Conservation (phyloP, 2,888 invertebrate species). For the Xestia xanthographa region DNA sequence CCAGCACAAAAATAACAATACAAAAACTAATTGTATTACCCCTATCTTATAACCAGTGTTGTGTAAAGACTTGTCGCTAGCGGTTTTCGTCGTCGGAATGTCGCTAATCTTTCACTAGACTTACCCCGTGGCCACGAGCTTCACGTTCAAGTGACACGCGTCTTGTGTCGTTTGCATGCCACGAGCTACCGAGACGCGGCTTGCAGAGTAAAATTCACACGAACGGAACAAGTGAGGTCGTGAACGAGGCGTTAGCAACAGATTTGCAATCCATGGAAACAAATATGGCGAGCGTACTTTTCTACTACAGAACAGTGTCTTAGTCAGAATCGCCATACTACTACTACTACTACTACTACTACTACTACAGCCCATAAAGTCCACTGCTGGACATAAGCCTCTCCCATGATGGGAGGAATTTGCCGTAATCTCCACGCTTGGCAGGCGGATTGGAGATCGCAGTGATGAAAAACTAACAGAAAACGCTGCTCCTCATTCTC, state of each 20-base stretch:
- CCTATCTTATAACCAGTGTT: conserved; percentile 21
- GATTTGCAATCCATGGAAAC: not conserved
- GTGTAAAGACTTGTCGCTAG: conserved; percentile 35
- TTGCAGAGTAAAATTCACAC: not conserved
- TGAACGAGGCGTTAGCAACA: not conserved
- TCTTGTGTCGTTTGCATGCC: not conserved
- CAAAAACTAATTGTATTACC: conserved; percentile 51
- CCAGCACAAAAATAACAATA: conserved; percentile 27
- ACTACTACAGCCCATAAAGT: too few relatives aligned
- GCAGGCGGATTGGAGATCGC: too few relatives aligned
- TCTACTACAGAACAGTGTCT: not conserved
- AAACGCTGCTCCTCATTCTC: too few relatives aligned
- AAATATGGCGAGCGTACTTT: not conserved
- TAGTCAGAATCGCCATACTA: not conserved
- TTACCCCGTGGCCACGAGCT: not conserved
- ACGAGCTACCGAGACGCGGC: not conserved
- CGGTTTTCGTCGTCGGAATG: conserved; percentile 48
- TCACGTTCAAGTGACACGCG: not conserved
- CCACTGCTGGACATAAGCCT: too few relatives aligned
- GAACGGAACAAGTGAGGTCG: not conserved
- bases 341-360: too few relatives aligned
- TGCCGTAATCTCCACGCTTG: too few relatives aligned
- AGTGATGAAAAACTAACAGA: too few relatives aligned
- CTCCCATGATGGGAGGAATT: too few relatives aligned
- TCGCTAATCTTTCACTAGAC: conserved; percentile 41